Evolutionary conservation across 2,797 vertebrate species (phyloP), one percentile per base, ranked within the genome.

Genomic region (Trachurus trachurus): DNA sequence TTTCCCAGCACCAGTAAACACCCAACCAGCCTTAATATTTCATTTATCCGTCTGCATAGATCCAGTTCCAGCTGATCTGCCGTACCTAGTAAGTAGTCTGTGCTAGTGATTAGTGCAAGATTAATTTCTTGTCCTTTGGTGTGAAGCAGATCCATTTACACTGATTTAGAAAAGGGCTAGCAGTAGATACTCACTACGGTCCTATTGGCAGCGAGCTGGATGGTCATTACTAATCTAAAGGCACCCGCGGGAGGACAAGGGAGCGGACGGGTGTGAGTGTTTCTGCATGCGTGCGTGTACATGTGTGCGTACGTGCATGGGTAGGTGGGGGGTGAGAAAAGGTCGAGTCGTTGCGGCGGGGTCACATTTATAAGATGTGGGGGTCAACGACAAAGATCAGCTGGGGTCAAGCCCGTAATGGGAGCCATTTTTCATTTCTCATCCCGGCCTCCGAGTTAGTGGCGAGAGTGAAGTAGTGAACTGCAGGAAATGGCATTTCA

Each of bases 391-490:
- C 76, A 84, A 54, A 88, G 92, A 87, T 84, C 87, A 80, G 71
- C 62, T 0, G 40, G 69, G 92, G 90, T 94, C 93, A 89, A 68
- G 22, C 37, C 53, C 64, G 69, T 92, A 94, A 95, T 92, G 78
- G 90, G 82, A 84, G 85, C 80, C 90, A 94, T 95, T 94, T 95
- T 92, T 94, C 93, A 93, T 91, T 92, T 71, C 82, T 91, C 79
- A 54, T 80, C 73, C 40, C 0, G 1, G 34, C 66, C 49, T 74
- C 31, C 0, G 39, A 79, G 77, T 67, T 61, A 63, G 81, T 26
- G 22, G 74, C n/a, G 12, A 77, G 74, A 76, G 87, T 71, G 83
- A 81, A 81, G 84, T 80, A 86, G 83, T 82, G 84, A 86, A 86
- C 44, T 85, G 86, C 79, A 29, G 85, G 81, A 92, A 93, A 93